Conservation (phyloP, 2,113 vertebrate species). For the Menidia beryllina region DNA sequence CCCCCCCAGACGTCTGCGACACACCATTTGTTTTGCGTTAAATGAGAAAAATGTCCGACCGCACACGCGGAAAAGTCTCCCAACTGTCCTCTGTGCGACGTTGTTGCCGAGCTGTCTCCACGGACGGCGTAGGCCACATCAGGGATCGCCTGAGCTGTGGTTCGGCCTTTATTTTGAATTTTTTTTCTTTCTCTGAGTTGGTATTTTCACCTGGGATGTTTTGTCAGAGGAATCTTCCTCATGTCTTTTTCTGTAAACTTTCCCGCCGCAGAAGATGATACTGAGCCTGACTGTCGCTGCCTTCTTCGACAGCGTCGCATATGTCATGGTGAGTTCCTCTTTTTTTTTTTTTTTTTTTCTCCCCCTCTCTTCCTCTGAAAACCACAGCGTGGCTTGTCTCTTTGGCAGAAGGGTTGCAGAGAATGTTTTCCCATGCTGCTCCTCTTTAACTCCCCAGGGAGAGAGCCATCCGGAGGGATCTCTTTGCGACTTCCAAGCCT, state of each 20-base stretch:
- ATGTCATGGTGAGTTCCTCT: slow-evolving; percentile 84
- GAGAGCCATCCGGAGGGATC: slow-evolving; percentile 79
- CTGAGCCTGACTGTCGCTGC: slow-evolving; percentile 84
- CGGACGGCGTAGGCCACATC: slow-evolving; percentile 35
- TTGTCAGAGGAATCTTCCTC: slow-evolving; percentile 28
- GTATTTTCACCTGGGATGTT: slow-evolving; percentile 25
- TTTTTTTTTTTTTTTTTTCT: no score
- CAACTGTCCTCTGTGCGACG: no score
- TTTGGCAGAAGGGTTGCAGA: not conserved
- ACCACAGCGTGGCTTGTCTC: not conserved
- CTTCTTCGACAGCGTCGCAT: slow-evolving; percentile 85
- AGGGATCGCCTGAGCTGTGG: slow-evolving; percentile 51
- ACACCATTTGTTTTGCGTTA: slow-evolving; percentile 37
- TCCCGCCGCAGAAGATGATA: slow-evolving; percentile 83
- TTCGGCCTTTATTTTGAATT: no score
- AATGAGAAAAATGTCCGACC: slow-evolving; percentile 20
- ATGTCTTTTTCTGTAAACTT: slow-evolving; percentile 34
- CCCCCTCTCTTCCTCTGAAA: slow-evolving; percentile 28
- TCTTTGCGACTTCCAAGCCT: slow-evolving; percentile 86
- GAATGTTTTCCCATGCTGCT: slow-evolving; percentile 6
- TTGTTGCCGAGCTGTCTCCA: slow-evolving; percentile 32
- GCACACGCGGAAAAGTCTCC: no score
- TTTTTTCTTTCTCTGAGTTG: slow-evolving; percentile 23
- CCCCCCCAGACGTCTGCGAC: no score
- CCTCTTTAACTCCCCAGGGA: slow-evolving; percentile 60